Evolutionary conservation across 2,797 vertebrate species (phyloP).

Genomic region (Chaunax sp.): DNA sequence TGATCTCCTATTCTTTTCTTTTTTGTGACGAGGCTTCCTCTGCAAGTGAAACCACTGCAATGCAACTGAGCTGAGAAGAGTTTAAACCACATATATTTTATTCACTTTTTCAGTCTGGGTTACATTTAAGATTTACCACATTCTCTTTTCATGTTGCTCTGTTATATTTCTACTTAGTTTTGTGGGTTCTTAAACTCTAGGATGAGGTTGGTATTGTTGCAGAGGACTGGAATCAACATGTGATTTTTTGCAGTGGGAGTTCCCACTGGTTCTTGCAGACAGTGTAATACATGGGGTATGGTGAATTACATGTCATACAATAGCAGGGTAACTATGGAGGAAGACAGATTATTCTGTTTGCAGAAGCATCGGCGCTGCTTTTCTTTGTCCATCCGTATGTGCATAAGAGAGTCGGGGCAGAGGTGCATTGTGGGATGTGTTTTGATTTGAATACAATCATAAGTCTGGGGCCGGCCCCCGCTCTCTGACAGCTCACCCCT

Average conservation of each 20-base stretch:
- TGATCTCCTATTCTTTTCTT: conserved; percentile 42
- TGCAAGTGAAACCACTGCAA: conserved; percentile 38
- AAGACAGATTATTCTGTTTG: conserved; percentile 74
- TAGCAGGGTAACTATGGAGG: conserved; percentile 57
- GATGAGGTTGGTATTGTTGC: conserved; percentile 11
- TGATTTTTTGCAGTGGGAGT: conserved; percentile 47
- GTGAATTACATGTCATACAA: conserved; percentile 59
- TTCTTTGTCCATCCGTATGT: conserved; percentile 82
- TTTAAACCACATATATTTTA: conserved; percentile 10
- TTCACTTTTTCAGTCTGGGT: not conserved
- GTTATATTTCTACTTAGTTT: conserved; percentile 1
- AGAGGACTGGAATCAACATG: conserved; percentile 39
- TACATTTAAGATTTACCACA: not conserved
- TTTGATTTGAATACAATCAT: conserved; percentile 90
- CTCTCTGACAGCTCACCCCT: conserved; percentile 74
- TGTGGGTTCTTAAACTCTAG: not conserved
- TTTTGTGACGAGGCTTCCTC: conserved; percentile 27
- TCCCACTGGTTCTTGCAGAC: conserved; percentile 51
- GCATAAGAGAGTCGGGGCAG: conserved; percentile 73
- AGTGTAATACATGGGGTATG: conserved; percentile 30
- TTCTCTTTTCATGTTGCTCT: not conserved
- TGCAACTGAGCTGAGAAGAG: conserved; percentile 1
- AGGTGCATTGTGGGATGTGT: conserved; percentile 87
- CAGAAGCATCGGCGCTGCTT: conserved; percentile 77
- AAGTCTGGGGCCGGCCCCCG: conserved; percentile 74